phyloP scores from a whole-genome alignment of 2,888 invertebrate species.

The Eristalis arbustorum region DNA sequence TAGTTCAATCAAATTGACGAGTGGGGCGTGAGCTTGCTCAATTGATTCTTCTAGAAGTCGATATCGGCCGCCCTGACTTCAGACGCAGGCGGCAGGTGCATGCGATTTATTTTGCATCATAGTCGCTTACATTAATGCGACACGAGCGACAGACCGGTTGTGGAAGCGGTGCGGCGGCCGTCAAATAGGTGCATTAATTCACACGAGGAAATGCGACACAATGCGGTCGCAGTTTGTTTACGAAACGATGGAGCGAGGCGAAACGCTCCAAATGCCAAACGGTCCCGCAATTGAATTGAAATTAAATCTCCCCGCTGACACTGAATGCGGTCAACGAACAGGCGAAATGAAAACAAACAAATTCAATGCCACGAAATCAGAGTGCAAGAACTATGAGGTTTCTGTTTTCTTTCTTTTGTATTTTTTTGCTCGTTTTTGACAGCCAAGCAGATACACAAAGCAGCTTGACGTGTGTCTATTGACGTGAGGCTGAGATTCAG shows the following conservation, averaged over 20 bases:
- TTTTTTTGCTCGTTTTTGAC: constrained; percentile 2
- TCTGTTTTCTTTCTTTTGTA: no score
- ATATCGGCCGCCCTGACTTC: not conserved
- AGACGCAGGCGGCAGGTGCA: constrained; percentile 6
- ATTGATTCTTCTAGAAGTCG: not conserved
- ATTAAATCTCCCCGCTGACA: not conserved
- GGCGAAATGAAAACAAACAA: constrained; percentile 8
- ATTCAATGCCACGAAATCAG: constrained; percentile 27
- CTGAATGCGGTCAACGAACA: constrained; percentile 21
- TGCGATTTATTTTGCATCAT: constrained; percentile 36
- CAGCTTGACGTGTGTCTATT: not conserved
- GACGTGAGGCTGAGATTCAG: not conserved
- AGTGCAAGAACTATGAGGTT: constrained; percentile 8
- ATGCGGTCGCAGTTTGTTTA: not conserved
- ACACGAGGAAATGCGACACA: not conserved
- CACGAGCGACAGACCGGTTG: constrained; percentile 3
- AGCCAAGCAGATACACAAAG: not conserved
- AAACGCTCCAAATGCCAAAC: not conserved
- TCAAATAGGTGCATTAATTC: not conserved
- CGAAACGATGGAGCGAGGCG: not conserved
- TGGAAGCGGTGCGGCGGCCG: not conserved
- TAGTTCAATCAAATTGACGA: not conserved
- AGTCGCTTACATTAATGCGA: constrained; percentile 10
- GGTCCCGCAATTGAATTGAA: not conserved
- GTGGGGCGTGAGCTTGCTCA: not conserved